Evolutionary conservation across 2,797 vertebrate genomes (phyloP).

Genomic region (Ctenopoma multispine): DNA sequence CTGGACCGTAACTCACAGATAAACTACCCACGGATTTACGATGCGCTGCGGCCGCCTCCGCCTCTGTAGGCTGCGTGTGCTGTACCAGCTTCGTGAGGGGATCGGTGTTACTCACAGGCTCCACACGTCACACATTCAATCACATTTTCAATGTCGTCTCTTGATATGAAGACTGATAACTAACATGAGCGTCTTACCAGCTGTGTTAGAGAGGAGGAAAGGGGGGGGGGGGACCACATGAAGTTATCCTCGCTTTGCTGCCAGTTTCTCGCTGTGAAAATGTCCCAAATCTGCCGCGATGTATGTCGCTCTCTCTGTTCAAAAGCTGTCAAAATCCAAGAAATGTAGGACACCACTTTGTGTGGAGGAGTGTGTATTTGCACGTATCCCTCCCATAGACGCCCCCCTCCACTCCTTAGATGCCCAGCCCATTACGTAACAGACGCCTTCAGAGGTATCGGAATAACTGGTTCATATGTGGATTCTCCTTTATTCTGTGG

Average conservation of each 20-base stretch:
- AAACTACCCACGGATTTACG: not conserved
- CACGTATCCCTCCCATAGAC: slow-evolving; percentile 16
- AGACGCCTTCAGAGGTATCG: slow-evolving; percentile 32
- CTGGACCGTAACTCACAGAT: slow-evolving; percentile 21
- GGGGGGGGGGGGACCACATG: too few species aligned
- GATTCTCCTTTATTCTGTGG: not conserved
- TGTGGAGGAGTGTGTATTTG: not conserved
- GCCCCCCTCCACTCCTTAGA: not conserved
- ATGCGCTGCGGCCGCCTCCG: not conserved
- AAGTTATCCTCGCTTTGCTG: not conserved
- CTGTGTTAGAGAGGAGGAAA: too few species aligned
- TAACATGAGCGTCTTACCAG: slow-evolving; percentile 47
- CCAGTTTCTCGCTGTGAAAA: not conserved
- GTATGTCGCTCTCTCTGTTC: not conserved
- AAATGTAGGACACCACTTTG: slow-evolving; percentile 30
- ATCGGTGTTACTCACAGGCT: not conserved
- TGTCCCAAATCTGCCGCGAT: slow-evolving; percentile 7
- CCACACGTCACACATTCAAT: not conserved
- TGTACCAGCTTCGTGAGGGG: not conserved
- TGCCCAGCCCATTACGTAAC: slow-evolving; percentile 79
- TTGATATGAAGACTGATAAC: not conserved
- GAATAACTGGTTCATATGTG: slow-evolving; percentile 11
- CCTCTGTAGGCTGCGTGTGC: not conserved
- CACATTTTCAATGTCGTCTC: not conserved
- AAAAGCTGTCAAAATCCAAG: slow-evolving; percentile 56